Conservation (phyloP, 2,888 invertebrate species). For the Busseola fusca region DNA sequence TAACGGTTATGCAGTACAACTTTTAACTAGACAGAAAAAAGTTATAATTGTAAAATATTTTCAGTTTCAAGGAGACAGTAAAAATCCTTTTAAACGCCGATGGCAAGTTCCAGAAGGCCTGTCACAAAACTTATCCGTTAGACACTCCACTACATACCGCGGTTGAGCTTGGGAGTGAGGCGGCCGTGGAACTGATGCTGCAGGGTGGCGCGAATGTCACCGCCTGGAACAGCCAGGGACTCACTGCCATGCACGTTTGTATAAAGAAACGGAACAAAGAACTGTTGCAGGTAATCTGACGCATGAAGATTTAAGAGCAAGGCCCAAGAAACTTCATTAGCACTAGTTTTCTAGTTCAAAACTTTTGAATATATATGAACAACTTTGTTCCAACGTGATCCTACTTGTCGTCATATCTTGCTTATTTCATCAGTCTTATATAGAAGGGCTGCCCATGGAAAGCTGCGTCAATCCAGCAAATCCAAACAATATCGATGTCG, state of each 20-base stretch:
- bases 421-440: too few species aligned
- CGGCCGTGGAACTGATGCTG: constrained; percentile 49
- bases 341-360: background rate
- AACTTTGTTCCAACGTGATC: background rate
- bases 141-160: constrained; percentile 61
- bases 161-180: constrained; percentile 59
- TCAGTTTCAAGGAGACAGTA: constrained; percentile 50
- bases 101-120: constrained; percentile 21
- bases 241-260: constrained; percentile 63
- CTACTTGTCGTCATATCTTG: background rate
- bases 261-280: constrained; percentile 58
- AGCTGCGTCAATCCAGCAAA: background rate
- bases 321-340: background rate
- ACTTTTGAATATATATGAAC: background rate
- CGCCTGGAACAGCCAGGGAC: constrained; percentile 51
- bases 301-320: background rate
- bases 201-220: constrained; percentile 48
- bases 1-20: background rate
- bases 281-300: constrained; percentile 57
- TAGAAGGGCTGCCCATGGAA: background rate
- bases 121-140: constrained; percentile 1
- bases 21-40: background rate
- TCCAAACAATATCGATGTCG: background rate
- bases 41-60: background rate
- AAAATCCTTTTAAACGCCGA: constrained; percentile 40